Evolutionary conservation across 2,888 invertebrate genomes (phyloP), one percentile per base, ranked within the genome.

Genomic region (Spodoptera littoralis): DNA sequence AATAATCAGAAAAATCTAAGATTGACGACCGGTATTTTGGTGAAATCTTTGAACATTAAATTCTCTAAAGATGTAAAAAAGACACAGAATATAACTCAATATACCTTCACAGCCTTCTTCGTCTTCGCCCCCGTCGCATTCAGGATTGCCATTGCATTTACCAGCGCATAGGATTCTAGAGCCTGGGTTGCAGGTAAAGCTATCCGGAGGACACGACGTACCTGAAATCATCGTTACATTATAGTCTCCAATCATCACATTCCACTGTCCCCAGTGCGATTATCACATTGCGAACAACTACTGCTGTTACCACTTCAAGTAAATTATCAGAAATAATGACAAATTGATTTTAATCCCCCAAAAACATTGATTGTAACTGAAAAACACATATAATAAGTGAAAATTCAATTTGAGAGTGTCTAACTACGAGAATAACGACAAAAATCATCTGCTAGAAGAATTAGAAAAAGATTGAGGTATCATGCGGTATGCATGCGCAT

Each of bases 71-170:
- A 11, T 12, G 24, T 22, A 24, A n/a, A 27, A 22, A 4, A 11
- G 22, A 41, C 27, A 3, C 4, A 27, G 44, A 42, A 36, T 56
- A 8, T 11, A 27, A 49, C 22, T 51, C 6, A 56, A 51, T 62
- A 48, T 77, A 76, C 73, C 78, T 73, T 49, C 92, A 88, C 96
- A 97, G 70, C 92, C 90, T 18, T 87, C 88, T 85, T 97, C 97
- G 82, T 97, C 97, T 81, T 96, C 96, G 36, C 94, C 95, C 76
- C 95, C 95, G 70, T 92, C 89, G 85, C 96, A 96, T 80, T 96
- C 95, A 4, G 53, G 58, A 12, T 77, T 76, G 50, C 90, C 88
- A 83, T 97, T 95, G 88, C 94, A 94, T 41, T 73, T 83, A 2
- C 47, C 77, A 0, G 88, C 93, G 64, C 93, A 94, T 2, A 58